Base-by-base conservation (phyloP, 2,113 vertebrate species). In the Semicossyphus pulcher region DNA sequence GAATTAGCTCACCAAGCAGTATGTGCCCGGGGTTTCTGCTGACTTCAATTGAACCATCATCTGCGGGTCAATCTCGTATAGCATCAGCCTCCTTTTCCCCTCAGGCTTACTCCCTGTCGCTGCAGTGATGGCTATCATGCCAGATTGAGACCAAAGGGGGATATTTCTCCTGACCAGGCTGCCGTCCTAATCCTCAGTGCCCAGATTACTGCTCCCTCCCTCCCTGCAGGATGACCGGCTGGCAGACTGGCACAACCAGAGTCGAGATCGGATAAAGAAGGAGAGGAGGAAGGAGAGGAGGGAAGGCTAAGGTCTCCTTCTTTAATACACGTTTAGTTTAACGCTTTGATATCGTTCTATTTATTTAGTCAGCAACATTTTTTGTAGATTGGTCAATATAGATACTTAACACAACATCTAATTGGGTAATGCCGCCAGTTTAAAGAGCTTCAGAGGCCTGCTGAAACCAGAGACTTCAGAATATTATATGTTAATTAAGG, bases 141-240 rank as follows among this genome's bases (percentile, higher is more conserved):
- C 82, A 82, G 88, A 90, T 88, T 86, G 81, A 71, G 81, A 80
- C 71, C 83, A 78, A 82, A 68, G 26, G 65, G 72, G 82, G 87
- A 84, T 83, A 80, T 88, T 86, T 86, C 66, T 84, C 81, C 64
- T 71, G 81, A 67, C 77, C 72, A 32, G 81, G 69, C 89, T 85
- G 76, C 42, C 8, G 25, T 81, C 72, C 62, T 91, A 92, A 92
- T 89, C 86, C 84, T 78, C 69, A 59, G 26, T 65, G 52, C 72
- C 75, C 83, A 86, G 89, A 90, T 90, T 91, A 91, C 47, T 8
- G 39, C 47, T 31, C 53, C 64, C 51, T 28, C 67, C 57, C 31
- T 68, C 78, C 62, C 73, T 71, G 69, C 66, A 47, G 68, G 25
- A 76, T 23, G 73, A 82, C 48, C 72, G 42, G 63, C 76, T 82